Evolutionary conservation across 2,113 vertebrate genomes (phyloP), one percentile per base, ranked within the genome.

Genomic region (Pterocles gutturalis): DNA sequence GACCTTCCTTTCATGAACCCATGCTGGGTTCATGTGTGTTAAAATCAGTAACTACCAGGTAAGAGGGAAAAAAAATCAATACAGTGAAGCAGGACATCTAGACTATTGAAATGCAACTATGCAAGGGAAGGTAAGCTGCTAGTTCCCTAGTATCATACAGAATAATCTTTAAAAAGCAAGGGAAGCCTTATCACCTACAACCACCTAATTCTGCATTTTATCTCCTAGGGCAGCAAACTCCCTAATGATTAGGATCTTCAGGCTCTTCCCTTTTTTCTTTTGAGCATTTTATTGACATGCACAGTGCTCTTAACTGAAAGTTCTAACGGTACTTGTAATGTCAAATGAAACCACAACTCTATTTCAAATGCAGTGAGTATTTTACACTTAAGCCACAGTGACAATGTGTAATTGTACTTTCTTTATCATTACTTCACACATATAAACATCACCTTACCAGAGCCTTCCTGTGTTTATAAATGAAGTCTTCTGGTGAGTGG

Each of bases 401-500:
- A 81, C 18, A 43, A 18, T 4, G 4, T 53, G 14, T 25, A 53
- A 34, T 11, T 66, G 11, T 33, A 89, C 20, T 57, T 83, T 51
- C 45, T 89, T 88, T 67, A 46, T 57, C 15, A 62, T 66, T 83
- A 84, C 38, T 67, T 65, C 60, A 70, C n/a, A 36, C 16, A 67
- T 1, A 85, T 3, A 88, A 91, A 65, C 45, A 66, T 17, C 15
- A 78, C 49, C 98, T 99, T 98, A 99, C 99, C 99, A 99, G 98
- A 80, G 99, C 99, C 97, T 99, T 99, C 87, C 99, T 98, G 97
- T 99, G 99, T 96, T 99, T 99, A 97, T 98, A 98, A 97, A 99
- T 99, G 93, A 99, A 99, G 97, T 99, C 99, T 97, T 99, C 99
- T 3, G 99, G 98, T 48, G 99, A 99, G 73, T 98, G 99, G 79